Evolutionary conservation across 92 coral and sea anemone species (phyloP).

Genomic region (Actinostola sp.): DNA sequence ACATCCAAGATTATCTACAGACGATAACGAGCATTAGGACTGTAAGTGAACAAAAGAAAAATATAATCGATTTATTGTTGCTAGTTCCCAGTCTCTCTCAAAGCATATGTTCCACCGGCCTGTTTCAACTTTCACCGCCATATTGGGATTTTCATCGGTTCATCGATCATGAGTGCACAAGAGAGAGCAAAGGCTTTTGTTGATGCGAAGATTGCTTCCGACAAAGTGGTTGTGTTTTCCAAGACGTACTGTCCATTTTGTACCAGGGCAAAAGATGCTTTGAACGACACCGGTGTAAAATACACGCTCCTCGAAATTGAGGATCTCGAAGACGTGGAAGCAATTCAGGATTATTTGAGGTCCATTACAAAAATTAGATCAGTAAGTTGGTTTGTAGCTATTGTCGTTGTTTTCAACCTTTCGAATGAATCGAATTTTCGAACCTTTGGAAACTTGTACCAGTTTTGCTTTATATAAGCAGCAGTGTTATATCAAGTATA

Average conservation of each 20-base stretch:
- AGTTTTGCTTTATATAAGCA: too few relatives aligned
- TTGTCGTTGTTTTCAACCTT: not conserved
- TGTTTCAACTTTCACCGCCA: not conserved
- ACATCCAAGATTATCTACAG: constrained; percentile 57
- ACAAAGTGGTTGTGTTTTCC: constrained; percentile 89
- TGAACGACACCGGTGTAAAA: constrained; percentile 55
- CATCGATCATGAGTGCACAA: not conserved
- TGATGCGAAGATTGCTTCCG: constrained; percentile 48
- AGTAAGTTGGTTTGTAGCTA: constrained; percentile 44
- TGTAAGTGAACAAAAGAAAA: constrained; percentile 49
- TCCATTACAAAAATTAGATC: constrained; percentile 65
- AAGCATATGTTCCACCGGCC: not conserved
- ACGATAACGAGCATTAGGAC: constrained; percentile 61
- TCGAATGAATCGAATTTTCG: not conserved
- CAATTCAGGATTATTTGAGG: constrained; percentile 63
- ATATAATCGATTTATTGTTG: too few relatives aligned
- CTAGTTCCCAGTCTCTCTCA: constrained; percentile 1
- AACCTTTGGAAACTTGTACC: too few relatives aligned
- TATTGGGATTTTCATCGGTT: too few relatives aligned
- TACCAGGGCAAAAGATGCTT: constrained; percentile 66
- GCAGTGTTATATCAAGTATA: too few relatives aligned
- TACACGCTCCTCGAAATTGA: constrained; percentile 75
- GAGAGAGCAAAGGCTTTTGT: constrained; percentile 52
- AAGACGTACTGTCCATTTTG: constrained; percentile 88
- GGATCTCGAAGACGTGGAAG: constrained; percentile 65